Base-by-base conservation (phyloP, 2,888 invertebrate genomes). In the Morpho deidamia region DNA sequence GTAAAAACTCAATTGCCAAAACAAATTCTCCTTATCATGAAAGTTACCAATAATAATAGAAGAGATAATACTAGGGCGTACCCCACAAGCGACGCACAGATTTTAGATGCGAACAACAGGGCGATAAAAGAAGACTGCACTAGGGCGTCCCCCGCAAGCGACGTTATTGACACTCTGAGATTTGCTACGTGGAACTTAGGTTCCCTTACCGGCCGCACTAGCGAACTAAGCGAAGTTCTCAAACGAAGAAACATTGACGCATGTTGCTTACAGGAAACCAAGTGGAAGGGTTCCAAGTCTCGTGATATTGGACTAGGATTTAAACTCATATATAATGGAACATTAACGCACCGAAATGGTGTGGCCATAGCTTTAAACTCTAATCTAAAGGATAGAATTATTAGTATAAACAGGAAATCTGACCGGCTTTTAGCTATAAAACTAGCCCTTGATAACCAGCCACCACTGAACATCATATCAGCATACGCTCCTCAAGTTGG, bases 161-260 rank as follows among this genome's bases (percentile, higher is more conserved):
- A 34, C 34, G 34, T 7, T 34, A 34, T 7, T 7, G 34, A 34
- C 34, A n/a, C n/a, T n/a, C n/a, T 37, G 35, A 46, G 58, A 46
- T 7, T 62, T 23, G 60, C 53, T 1, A 62, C 56, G 8, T 64
- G 66, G 66, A 64, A 66, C 45, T 10, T 66, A 1, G 66, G 64
- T 2, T 51, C 63, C 10, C 14, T 64, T 8, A 63, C 56, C 0
- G 61, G 61, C 39, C n/a, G 59, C 8, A 58, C 56, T 51, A 12
- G 42, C 46, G 60, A 64, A 54, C 45, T 62, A 7, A 47, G 43
- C 4, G 39, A 64, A 38, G 43, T 54, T 1, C 42, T 60, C 35
- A 0, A 50, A 8, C 41, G 44, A 23, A 35, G 60, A 39, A 14
- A 42, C 8, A 59, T 61, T 7, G 53, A 60, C 33, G 32, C 42